Conservation (phyloP, 2,888 invertebrate genomes). For the Agonopterix heracliana region DNA sequence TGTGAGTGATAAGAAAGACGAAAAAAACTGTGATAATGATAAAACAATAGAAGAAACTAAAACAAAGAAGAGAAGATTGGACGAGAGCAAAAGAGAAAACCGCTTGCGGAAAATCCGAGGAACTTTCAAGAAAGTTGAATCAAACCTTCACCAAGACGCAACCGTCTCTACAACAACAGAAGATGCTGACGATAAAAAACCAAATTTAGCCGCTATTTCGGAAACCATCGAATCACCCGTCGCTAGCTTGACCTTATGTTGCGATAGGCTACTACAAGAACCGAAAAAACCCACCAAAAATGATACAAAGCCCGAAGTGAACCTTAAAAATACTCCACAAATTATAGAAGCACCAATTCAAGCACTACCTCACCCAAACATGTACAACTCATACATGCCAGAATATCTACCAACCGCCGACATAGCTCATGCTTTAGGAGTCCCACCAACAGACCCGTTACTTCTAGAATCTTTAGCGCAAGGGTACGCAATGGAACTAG, state of each 20-base stretch:
- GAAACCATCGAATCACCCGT: constrained; percentile 46
- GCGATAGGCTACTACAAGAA: constrained; percentile 53
- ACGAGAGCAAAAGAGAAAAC: constrained; percentile 52
- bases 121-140: constrained; percentile 48
- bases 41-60: constrained; percentile 25
- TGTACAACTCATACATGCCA: constrained; percentile 41
- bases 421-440: constrained; percentile 64
- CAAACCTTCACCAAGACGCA: constrained; percentile 66
- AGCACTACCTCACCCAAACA: constrained; percentile 10
- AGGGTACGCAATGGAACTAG: constrained; percentile 79
- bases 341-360: background rate
- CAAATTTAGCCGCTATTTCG: constrained; percentile 1
- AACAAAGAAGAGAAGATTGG: constrained; percentile 36
- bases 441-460: constrained; percentile 62
- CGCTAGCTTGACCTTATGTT: constrained; percentile 52
- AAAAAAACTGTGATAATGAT: constrained; percentile 21
- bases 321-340: constrained; percentile 3
- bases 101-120: constrained; percentile 66
- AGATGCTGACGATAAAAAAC: constrained; percentile 35
- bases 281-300: constrained; percentile 27
- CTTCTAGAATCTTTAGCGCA: constrained; percentile 69
- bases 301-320: constrained; percentile 17
- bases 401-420: constrained; percentile 60
- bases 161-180: constrained; percentile 76
- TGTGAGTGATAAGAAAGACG: constrained; percentile 48